Percentiles rank a stretch among this genome's conserved stretches.
phyloP scores from a whole-genome alignment of 2,113 vertebrate species.

The Cercocebus atys region DNA sequence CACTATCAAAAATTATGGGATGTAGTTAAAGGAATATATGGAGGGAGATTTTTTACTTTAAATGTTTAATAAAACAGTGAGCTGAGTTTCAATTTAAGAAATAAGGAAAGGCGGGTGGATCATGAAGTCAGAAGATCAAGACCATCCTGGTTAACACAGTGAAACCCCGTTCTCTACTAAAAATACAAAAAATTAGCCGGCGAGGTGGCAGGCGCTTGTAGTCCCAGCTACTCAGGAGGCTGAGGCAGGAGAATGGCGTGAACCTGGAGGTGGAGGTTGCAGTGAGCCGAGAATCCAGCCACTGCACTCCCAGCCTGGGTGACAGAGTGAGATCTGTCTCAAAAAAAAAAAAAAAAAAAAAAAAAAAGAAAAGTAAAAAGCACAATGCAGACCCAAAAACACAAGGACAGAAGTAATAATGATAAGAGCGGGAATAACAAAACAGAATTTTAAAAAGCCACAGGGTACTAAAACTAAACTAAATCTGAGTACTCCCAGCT shows the following conservation, averaged over 20 bases:
- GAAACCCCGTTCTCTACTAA: too few species aligned
- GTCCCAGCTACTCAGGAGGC: too few species aligned
- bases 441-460: neutral
- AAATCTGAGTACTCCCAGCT: neutral
- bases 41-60: neutral
- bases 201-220: accelerated
- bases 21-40: neutral
- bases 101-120: neutral
- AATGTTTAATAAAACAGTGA: neutral
- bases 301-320: too few species aligned
- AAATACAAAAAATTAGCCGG: too few species aligned
- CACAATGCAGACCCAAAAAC: neutral
- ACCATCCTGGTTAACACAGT: too few species aligned
- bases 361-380: too few species aligned
- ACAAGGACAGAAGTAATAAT: neutral
- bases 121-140: too few species aligned
- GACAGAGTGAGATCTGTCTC: too few species aligned
- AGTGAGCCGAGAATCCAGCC: too few species aligned
- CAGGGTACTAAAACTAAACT: neutral
- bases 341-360: too few species aligned
- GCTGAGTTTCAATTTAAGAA: neutral
- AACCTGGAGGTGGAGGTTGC: too few species aligned
- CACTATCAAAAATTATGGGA: neutral
- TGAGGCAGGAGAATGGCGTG: too few species aligned
- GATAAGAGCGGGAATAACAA: neutral